A percentile compares a stretch with the other conserved stretches of the same genome.
Evolutionary conservation across 1,140 invertebrate species (phyloP).

Genomic region (Druon quercuslanigerum): DNA sequence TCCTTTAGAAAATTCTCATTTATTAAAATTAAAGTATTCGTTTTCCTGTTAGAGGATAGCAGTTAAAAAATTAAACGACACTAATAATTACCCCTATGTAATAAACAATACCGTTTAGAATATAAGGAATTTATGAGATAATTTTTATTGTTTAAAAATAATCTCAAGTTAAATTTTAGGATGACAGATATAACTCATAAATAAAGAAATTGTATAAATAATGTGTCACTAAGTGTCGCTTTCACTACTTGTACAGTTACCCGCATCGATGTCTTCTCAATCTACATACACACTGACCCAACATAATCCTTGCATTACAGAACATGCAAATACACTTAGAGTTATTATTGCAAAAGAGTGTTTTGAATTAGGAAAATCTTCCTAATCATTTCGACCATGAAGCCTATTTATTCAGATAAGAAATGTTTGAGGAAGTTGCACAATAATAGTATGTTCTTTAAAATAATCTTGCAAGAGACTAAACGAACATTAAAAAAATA

Average conservation of each 20-base stretch:
- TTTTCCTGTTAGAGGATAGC: too few species aligned
- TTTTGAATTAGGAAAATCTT: constrained; percentile 5
- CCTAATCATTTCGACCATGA: constrained; percentile 9
- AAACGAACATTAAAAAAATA: not conserved
- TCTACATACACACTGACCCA: constrained; percentile 19
- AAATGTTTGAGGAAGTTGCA: constrained; percentile 25
- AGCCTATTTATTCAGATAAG: not conserved
- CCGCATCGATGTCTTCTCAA: constrained; percentile 29
- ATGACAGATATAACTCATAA: not conserved
- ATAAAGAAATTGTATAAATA: constrained; percentile 33
- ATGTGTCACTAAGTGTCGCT: constrained; percentile 51
- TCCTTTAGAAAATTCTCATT: too few species aligned
- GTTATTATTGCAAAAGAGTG: constrained; percentile 9
- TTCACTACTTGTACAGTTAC: constrained; percentile 52
- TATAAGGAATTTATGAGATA: too few species aligned
- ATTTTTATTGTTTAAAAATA: too few species aligned
- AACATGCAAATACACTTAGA: constrained; percentile 10
- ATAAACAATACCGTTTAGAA: too few species aligned
- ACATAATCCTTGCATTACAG: constrained; percentile 20
- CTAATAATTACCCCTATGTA: too few species aligned
- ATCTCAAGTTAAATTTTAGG: not conserved
- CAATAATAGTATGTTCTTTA: not conserved
- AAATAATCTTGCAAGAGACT: not conserved
- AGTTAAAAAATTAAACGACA: too few species aligned
- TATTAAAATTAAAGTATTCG: too few species aligned